A percentile compares a stretch with the other conserved stretches of the same genome.
These are phyloP conservation scores for Ctenicera cuprea DNA, from an alignment of 2,888 invertebrate genomes.

Conservation along the genomic window DNA sequence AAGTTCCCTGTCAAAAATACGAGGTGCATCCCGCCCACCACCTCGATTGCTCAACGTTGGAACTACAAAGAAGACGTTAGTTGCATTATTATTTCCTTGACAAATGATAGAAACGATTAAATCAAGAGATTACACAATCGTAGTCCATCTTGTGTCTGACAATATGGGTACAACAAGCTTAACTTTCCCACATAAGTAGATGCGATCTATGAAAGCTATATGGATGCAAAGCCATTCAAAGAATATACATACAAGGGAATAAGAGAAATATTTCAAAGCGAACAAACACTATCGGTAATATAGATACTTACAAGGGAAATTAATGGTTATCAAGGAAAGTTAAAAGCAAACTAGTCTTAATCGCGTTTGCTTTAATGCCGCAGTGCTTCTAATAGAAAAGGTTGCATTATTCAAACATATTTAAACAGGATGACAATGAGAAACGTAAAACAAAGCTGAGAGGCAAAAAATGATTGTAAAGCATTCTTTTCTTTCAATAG, in stretches of 20 bases:
- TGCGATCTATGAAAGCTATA: conserved; percentile 27
- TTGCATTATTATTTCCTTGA: conserved; percentile 42
- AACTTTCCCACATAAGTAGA: conserved; percentile 23
- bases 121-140: conserved; percentile 43
- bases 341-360: conserved; percentile 24
- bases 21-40: conserved; percentile 20
- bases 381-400: conserved; percentile 14
- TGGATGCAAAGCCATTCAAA: background rate
- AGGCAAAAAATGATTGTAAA: conserved; percentile 37
- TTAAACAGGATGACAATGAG: conserved; percentile 38
- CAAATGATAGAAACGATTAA: conserved; percentile 50
- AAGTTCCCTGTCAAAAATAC: conserved; percentile 2
- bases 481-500: conserved; percentile 36
- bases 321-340: conserved; percentile 37
- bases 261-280: conserved; percentile 14
- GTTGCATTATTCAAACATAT: conserved; percentile 36
- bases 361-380: conserved; percentile 28
- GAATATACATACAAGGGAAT: background rate
- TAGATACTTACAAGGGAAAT: conserved; percentile 15
- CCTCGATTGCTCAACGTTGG: background rate
- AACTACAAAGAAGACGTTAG: conserved; percentile 38
- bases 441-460: conserved; percentile 39
- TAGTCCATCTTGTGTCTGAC: conserved; percentile 25
- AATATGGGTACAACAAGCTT: conserved; percentile 20
- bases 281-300: conserved; percentile 3